phyloP scores from a whole-genome alignment of 2,113 vertebrate genomes.

The Odocoileus virginianus region DNA sequence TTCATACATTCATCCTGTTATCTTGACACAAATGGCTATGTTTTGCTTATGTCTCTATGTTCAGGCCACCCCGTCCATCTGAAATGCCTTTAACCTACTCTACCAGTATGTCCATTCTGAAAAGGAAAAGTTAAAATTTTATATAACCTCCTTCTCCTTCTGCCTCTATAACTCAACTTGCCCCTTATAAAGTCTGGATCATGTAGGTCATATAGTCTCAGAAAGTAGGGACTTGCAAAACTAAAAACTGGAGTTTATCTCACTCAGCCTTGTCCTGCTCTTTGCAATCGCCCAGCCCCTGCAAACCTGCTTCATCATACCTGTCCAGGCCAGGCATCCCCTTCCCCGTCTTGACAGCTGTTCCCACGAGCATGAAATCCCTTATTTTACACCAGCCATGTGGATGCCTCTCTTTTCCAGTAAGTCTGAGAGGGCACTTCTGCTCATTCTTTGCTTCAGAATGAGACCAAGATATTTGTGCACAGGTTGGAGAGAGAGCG shows the following conservation, averaged over 20 bases:
- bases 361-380: not conserved
- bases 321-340: not conserved
- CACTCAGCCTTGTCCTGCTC: not conserved
- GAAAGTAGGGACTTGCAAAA: not conserved
- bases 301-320: not conserved
- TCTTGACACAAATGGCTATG: not conserved
- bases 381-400: not conserved
- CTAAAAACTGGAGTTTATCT: not conserved
- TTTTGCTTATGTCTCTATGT: not conserved
- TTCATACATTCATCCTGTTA: not conserved
- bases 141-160: not conserved
- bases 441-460: not conserved
- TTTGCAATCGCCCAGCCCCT: not conserved
- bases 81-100: not conserved
- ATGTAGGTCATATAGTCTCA: rapidly evolving
- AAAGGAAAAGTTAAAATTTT: not conserved
- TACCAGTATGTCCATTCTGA: not conserved
- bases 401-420: not conserved
- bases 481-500: not conserved
- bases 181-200: not conserved
- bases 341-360: not conserved
- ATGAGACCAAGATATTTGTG: not conserved
- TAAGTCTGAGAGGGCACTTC: not conserved
- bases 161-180: not conserved
- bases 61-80: not conserved